A percentile compares a stretch with the other conserved stretches of the same genome.
These are phyloP conservation scores for Girardia tigrina DNA, from an alignment of 2,888 invertebrate species.

Conservation along the genomic window DNA sequence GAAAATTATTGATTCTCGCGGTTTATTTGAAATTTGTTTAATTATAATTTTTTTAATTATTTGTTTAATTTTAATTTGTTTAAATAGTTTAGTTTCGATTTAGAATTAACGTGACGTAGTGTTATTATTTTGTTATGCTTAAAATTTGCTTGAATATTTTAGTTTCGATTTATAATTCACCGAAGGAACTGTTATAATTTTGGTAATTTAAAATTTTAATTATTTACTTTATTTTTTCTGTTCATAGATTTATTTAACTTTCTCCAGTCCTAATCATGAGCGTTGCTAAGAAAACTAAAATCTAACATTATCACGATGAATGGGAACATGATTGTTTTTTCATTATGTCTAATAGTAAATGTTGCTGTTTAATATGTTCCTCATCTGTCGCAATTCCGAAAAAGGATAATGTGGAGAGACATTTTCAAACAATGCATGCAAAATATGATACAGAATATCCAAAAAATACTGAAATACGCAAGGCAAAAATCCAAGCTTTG, in stretches of 20 bases:
- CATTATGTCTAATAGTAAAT: conserved; percentile 12
- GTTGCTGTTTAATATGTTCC: not conserved
- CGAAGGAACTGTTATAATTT: no score
- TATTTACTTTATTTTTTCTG: not conserved
- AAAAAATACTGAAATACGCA: conserved; percentile 11
- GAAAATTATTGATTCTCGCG: no score
- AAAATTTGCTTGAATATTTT: no score
- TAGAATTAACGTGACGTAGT: no score
- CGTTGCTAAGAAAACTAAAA: not conserved
- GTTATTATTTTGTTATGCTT: no score
- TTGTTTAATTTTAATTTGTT: no score
- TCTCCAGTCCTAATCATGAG: conserved; percentile 3
- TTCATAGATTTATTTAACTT: conserved; percentile 5
- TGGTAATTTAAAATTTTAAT: no score
- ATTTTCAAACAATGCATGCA: conserved; percentile 17
- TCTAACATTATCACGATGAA: conserved; percentile 23
- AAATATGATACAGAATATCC: conserved; percentile 13
- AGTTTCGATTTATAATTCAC: no score
- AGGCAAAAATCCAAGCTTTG: conserved; percentile 16
- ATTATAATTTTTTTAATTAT: no score
- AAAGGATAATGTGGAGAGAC: not conserved
- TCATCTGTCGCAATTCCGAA: conserved; percentile 14
- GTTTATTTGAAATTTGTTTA: no score
- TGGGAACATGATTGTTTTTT: conserved; percentile 6
- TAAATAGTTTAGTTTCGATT: no score